Conservation (phyloP, 2,113 vertebrate species). For the Kobus ellipsiprymnus region DNA sequence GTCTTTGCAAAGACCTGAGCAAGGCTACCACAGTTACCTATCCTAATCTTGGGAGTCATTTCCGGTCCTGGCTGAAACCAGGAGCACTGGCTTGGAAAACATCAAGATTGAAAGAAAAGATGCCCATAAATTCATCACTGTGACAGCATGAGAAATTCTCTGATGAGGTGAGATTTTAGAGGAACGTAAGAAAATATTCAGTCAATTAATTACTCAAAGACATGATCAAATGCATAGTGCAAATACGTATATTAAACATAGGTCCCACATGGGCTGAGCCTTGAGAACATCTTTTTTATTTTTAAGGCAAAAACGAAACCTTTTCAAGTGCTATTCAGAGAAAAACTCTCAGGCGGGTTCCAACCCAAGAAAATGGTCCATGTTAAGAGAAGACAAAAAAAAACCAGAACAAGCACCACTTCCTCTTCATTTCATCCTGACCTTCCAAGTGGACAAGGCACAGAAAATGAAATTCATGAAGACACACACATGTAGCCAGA, state of each 20-base stretch:
- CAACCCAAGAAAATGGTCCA: neutral
- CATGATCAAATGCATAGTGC: neutral
- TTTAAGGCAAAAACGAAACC: neutral
- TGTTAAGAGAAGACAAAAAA: neutral
- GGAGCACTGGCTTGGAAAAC: neutral
- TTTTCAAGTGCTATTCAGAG: neutral
- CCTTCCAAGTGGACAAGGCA: neutral
- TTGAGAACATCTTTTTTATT: neutral
- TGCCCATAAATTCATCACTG: neutral
- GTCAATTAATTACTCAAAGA: neutral
- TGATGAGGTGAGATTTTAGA: neutral
- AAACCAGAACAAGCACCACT: neutral
- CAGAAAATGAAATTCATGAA: neutral
- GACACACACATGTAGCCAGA: neutral
- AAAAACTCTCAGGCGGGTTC: neutral
- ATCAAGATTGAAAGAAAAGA: neutral
- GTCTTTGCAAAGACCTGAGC: neutral
- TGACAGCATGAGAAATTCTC: neutral
- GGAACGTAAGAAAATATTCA: neutral
- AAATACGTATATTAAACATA: neutral
- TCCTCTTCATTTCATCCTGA: neutral
- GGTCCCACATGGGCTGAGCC: neutral
- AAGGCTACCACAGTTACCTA: neutral
- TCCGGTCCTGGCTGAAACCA: neutral
- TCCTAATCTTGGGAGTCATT: neutral